Base-by-base conservation (phyloP, 1,140 invertebrate genomes). In the Pseudoatta argentina region DNA sequence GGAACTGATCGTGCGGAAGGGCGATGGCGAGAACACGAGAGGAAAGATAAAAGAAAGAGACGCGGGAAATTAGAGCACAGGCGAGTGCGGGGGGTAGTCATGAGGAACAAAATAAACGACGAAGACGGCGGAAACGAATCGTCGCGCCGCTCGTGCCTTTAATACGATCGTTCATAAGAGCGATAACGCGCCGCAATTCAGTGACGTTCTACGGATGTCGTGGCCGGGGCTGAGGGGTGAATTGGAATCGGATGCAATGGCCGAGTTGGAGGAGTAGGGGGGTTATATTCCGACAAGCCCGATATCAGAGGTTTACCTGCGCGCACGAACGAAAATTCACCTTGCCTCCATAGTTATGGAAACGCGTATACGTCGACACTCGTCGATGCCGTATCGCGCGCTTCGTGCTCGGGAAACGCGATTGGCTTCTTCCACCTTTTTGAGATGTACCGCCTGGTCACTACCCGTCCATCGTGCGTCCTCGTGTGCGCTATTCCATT, bases 111-210 rank as follows among this genome's bases (percentile, higher is more conserved):
- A 44, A 64, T 64, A 85, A 87, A 82, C 30, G 30, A 67, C 21
- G 67, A 73, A 59, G 44, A 30, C 51, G 18, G 53, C 5, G 18
- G 27, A 72, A 87, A 88, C 63, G 79, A 91, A 87, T 76, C 21
- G 71, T 76, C 69, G 61, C 63, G 39, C 53, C 63, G 39, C 53
- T 79, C 27, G 55, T 16, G 21, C 16, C 64, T 72, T 88, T 88
- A 89, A 89, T 83, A 75, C 73, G 83, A 81, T 61, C 73, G 76
- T 86, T 88, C 86, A 86, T 86, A 86, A 89, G 85, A 88, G 61
- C n/a, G 85, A 71, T 87, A 86, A 78, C 63, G 39, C 51, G 39
- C 34, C 10, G 61, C 85, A 24, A 30, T 30, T 44, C 53, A 27
- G 34, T 77, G n/a, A 86, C 34, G 48, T 66, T 30, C 21, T 12